Evolutionary conservation across 2,888 invertebrate genomes (phyloP).

Genomic region (Luperina nickerlii): DNA sequence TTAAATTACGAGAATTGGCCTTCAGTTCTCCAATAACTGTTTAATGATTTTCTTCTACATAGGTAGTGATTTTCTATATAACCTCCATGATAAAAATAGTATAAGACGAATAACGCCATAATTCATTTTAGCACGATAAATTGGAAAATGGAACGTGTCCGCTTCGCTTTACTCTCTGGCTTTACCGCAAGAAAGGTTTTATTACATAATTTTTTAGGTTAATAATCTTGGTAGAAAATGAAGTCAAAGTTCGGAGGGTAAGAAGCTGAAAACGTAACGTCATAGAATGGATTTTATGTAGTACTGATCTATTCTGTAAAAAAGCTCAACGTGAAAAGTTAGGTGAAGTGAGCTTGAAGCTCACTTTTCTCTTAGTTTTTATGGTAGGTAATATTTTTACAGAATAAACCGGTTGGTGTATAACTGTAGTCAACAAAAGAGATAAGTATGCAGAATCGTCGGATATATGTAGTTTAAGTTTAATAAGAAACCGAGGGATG

Average conservation of each 20-base stretch:
- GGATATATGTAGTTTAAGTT: no score
- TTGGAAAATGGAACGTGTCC: conserved; percentile 38
- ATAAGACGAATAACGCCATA: conserved; percentile 33
- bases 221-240: neutral
- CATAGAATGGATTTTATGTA: neutral
- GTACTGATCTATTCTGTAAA: no score
- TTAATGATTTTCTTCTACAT: conserved; percentile 18
- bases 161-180: conserved; percentile 10
- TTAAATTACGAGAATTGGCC: no score
- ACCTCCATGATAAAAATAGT: conserved; percentile 32
- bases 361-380: neutral
- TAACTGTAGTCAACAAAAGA: neutral
- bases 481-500: no score
- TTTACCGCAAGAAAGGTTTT: conserved; percentile 12
- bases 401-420: neutral
- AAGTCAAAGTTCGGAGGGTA: neutral
- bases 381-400: neutral
- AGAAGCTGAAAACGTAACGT: neutral
- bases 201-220: conserved; percentile 14
- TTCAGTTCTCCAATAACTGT: conserved; percentile 4
- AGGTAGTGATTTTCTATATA: conserved; percentile 40
- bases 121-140: conserved; percentile 50
- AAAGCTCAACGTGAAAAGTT: no score
- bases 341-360: neutral
- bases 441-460: no score